Conservation (phyloP, 1,140 invertebrate genomes). For the Plectus sambesii region DNA sequence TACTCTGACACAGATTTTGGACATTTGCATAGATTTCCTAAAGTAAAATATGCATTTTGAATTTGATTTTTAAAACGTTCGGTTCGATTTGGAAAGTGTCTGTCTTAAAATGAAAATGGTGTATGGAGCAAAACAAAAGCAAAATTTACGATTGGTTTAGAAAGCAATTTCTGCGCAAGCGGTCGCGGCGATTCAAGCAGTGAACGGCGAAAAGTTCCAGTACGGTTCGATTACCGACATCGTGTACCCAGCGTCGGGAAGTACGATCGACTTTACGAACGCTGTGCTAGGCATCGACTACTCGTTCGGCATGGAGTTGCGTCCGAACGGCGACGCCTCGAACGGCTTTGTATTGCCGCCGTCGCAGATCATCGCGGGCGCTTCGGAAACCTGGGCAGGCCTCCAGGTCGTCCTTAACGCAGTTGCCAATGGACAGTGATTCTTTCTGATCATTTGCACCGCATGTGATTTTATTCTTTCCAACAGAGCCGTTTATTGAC, state of each 20-base stretch:
- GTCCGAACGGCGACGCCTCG: conserved; percentile 10
- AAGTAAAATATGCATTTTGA: too few species aligned
- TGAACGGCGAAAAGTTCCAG: conserved; percentile 9
- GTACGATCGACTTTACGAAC: conserved; percentile 21
- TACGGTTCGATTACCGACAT: conserved; percentile 13
- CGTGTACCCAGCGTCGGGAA: conserved; percentile 21
- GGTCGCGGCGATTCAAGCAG: conserved; percentile 9
- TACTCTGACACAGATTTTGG: too few species aligned
- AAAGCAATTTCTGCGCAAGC: conserved; percentile 5
- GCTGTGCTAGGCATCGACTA: conserved; percentile 15
- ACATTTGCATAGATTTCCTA: too few species aligned
- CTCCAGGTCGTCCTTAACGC: conserved; percentile 16
- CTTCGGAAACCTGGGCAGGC: conserved; percentile 26
- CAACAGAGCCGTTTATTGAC: too few species aligned
- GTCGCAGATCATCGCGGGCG: conserved; percentile 16
- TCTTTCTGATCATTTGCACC: too few species aligned
- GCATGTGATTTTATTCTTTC: too few species aligned
- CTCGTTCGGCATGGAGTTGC: conserved; percentile 19
- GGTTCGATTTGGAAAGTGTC: too few species aligned
- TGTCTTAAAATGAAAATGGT: too few species aligned
- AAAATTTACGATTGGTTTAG: neutral
- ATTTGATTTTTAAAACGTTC: too few species aligned
- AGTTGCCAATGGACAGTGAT: too few species aligned
- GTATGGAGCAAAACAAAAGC: too few species aligned
- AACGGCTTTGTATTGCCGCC: conserved; percentile 18